Evolutionary conservation across 2,888 invertebrate species (phyloP).

Genomic region (Eristalinus sepulchralis): DNA sequence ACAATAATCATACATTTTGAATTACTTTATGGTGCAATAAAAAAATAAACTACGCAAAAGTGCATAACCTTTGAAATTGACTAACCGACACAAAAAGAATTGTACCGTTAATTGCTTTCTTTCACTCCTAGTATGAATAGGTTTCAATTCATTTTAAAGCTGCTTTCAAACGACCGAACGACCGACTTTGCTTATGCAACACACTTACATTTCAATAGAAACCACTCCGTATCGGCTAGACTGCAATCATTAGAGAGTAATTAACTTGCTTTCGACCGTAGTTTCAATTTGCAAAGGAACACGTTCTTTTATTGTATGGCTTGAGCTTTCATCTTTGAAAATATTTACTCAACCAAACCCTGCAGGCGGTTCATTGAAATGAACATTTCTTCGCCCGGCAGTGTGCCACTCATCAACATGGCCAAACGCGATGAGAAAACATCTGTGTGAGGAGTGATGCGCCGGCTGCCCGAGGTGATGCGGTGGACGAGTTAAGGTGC

Average conservation of each 20-base stretch:
- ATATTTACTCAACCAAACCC: neutral
- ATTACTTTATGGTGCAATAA: too few species aligned
- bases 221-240: neutral
- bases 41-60: neutral
- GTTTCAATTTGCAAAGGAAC: constrained; percentile 33
- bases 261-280: constrained; percentile 42
- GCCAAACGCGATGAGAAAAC: neutral
- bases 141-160: neutral
- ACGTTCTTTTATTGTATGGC: neutral
- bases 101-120: neutral
- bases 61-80: neutral
- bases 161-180: neutral
- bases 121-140: neutral
- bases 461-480: neutral
- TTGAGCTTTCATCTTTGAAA: neutral
- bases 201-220: neutral
- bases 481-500: neutral
- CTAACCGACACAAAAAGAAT: neutral
- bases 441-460: neutral
- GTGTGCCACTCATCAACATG: neutral
- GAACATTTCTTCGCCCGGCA: neutral
- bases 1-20: too few species aligned
- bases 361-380: neutral
- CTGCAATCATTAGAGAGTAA: neutral
- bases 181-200: neutral